These are phyloP conservation scores for Cerceris ruficornis DNA, from an alignment of 2,888 invertebrate genomes.

Conservation along the genomic window DNA sequence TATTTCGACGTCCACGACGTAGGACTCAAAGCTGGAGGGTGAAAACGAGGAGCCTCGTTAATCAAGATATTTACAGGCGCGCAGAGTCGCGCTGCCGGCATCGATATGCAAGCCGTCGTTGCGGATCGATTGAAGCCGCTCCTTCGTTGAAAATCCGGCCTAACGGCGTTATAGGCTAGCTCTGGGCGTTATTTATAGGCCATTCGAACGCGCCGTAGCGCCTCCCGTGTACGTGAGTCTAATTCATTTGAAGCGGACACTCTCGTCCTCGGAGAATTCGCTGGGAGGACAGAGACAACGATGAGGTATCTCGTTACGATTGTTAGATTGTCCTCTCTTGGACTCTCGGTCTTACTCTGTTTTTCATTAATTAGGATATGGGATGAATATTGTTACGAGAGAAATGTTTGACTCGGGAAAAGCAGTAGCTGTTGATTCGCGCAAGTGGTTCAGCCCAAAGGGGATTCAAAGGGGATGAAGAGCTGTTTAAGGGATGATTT, in stretches of 20 bases:
- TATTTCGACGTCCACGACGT: slow-evolving; percentile 20
- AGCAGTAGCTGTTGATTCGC: too few species aligned
- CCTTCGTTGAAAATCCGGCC: slow-evolving; percentile 69
- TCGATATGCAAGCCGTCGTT: slow-evolving; percentile 69
- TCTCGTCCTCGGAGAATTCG: slow-evolving; percentile 48
- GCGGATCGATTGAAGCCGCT: slow-evolving; percentile 68
- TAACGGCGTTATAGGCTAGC: slow-evolving; percentile 66
- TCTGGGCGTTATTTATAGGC: slow-evolving; percentile 72
- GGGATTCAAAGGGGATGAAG: too few species aligned
- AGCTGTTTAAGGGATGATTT: too few species aligned
- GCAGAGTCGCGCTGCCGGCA: slow-evolving; percentile 64
- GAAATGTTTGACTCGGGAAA: neutral
- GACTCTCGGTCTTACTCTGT: too few species aligned
- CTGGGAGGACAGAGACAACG: slow-evolving; percentile 24
- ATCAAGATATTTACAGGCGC: slow-evolving; percentile 76
- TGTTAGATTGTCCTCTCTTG: slow-evolving; percentile 17
- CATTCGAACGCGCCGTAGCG: slow-evolving; percentile 71
- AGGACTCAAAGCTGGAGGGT: slow-evolving; percentile 29
- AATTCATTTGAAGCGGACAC: slow-evolving; percentile 64
- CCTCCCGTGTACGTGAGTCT: slow-evolving; percentile 65
- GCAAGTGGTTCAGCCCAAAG: too few species aligned
- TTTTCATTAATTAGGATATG: slow-evolving; percentile 41
- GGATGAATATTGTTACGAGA: slow-evolving; percentile 28
- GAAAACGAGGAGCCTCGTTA: slow-evolving; percentile 66
- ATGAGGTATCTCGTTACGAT: slow-evolving; percentile 44